Base-by-base conservation (phyloP, 2,797 vertebrate species). In the Aselliscus stoliczkanus region DNA sequence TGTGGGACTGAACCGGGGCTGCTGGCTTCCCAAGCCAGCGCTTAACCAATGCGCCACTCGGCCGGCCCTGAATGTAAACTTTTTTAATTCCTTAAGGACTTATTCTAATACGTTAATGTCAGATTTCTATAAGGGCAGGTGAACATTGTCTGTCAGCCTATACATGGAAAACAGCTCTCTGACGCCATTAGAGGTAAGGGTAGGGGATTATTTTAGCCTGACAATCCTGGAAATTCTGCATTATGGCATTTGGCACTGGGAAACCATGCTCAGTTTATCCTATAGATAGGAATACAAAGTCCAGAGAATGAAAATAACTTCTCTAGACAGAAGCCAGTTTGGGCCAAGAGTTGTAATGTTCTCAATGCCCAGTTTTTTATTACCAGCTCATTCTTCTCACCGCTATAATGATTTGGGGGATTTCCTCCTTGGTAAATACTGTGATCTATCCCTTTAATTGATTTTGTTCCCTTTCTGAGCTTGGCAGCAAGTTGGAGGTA, bases 391-490 rank as follows among this genome's bases (percentile, higher is more conserved):
- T 12, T 85, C 79, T 94, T 89, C 82, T 88, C 69, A 47, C 84
- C 72, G 29, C 82, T 93, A 73, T 17, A 76, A n/a, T n/a, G 94
- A 94, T 88, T 91, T 76, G 86, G 70, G 96, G 58, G 67, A 25
- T 94, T 96, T 95, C 88, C 64, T 96, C 42, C 67, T 94, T 86
- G 84, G 72, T 95, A 97, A 97, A 96, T 80, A 95, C 69, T 82
- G 89, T 67, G 89, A 96, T 97, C 94, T 95, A 75, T 94, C 83
- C 89, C 96, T 96, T 97, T 96, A 96, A 97, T 96, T 96, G 96
- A 96, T 96, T 97, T 96, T 96, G 67, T 91, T 97, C 13, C 91
- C 91, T 89, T 89, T 97, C 96, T 96, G 95, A 95, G 96, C 76
- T 91, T 96, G 96, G 96, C 95, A 92, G 96, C 73, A 60, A 91